phyloP scores from a whole-genome alignment of 1,140 invertebrate genomes.

The Hestina assimilis region DNA sequence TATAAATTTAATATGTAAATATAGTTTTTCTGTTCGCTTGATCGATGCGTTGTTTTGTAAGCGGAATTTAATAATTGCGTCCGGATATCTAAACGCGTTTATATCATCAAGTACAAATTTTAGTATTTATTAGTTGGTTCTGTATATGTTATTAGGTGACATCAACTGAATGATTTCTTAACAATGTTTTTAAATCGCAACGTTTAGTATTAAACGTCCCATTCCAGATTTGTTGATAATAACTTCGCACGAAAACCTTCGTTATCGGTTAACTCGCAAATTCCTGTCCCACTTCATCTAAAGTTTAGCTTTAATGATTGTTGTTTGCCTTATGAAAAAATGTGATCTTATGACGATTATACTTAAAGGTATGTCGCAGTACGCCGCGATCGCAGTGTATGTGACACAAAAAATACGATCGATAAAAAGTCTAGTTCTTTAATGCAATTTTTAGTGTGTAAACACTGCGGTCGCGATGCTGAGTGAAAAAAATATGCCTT shows the following conservation, averaged over 20 bases:
- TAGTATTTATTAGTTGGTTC: constrained; percentile 52
- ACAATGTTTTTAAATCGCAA: neutral
- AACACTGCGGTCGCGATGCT: constrained; percentile 40
- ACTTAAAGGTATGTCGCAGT: constrained; percentile 65
- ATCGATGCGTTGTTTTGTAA: constrained; percentile 37
- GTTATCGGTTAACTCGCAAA: constrained; percentile 52
- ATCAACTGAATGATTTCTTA: constrained; percentile 1
- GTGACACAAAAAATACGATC: neutral
- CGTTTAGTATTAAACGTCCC: constrained; percentile 37
- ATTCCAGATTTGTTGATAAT: constrained; percentile 40
- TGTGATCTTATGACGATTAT: constrained; percentile 77
- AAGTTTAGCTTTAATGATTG: constrained; percentile 76
- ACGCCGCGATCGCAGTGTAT: constrained; percentile 35
- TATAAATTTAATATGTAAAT: constrained; percentile 47
- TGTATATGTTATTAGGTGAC: constrained; percentile 26
- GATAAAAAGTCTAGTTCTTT: neutral
- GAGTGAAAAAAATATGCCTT: constrained; percentile 69
- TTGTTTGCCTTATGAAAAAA: constrained; percentile 77
- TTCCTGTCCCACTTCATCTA: constrained; percentile 48
- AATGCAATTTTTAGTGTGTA: neutral
- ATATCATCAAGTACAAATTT: constrained; percentile 69
- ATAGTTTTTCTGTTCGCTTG: constrained; percentile 31
- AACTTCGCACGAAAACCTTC: constrained; percentile 39
- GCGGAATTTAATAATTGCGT: constrained; percentile 53
- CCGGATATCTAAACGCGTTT: constrained; percentile 45